These are phyloP conservation scores for Polydrusus cervinus DNA, from an alignment of 2,888 invertebrate genomes.

Conservation along the genomic window DNA sequence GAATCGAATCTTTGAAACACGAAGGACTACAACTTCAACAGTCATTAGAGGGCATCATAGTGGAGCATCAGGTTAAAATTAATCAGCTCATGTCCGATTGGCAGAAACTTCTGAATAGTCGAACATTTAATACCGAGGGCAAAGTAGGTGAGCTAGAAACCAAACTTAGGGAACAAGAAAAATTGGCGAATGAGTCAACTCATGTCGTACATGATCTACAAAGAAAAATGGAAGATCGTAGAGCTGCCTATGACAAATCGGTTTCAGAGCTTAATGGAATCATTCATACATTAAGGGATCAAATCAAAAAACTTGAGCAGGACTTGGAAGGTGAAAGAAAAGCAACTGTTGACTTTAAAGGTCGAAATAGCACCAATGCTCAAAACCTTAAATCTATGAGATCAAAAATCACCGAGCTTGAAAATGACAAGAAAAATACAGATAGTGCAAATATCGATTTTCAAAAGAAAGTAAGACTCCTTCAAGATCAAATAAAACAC, in stretches of 20 bases:
- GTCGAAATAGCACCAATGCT: slow-evolving; percentile 60
- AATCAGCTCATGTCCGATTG: slow-evolving; percentile 61
- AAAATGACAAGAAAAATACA: slow-evolving; percentile 69
- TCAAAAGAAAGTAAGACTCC: slow-evolving; percentile 62
- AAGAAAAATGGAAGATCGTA: slow-evolving; percentile 63
- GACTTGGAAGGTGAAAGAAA: slow-evolving; percentile 64
- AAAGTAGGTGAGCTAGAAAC: slow-evolving; percentile 61
- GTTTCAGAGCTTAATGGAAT: slow-evolving; percentile 60
- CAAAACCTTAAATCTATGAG: slow-evolving; percentile 70
- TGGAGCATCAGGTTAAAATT: slow-evolving; percentile 62
- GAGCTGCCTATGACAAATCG: slow-evolving; percentile 58
- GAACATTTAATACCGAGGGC: slow-evolving; percentile 42
- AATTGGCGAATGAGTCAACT: slow-evolving; percentile 59
- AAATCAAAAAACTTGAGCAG: slow-evolving; percentile 63
- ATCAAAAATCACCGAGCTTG: slow-evolving; percentile 70
- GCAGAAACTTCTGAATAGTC: slow-evolving; percentile 60
- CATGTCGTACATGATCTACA: slow-evolving; percentile 60
- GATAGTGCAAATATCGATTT: slow-evolving; percentile 68
- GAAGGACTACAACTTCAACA: slow-evolving; percentile 63
- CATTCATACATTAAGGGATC: slow-evolving; percentile 59
- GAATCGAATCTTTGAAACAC: slow-evolving; percentile 59
- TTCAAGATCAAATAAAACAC: slow-evolving; percentile 64
- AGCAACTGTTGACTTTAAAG: slow-evolving; percentile 58
- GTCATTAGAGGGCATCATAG: slow-evolving; percentile 61
- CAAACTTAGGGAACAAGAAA: slow-evolving; percentile 61